A percentile compares a stretch with the other conserved stretches of the same genome.
Evolutionary conservation across 2,888 invertebrate species (phyloP).

Genomic region (Chymomyza fuscimana): DNA sequence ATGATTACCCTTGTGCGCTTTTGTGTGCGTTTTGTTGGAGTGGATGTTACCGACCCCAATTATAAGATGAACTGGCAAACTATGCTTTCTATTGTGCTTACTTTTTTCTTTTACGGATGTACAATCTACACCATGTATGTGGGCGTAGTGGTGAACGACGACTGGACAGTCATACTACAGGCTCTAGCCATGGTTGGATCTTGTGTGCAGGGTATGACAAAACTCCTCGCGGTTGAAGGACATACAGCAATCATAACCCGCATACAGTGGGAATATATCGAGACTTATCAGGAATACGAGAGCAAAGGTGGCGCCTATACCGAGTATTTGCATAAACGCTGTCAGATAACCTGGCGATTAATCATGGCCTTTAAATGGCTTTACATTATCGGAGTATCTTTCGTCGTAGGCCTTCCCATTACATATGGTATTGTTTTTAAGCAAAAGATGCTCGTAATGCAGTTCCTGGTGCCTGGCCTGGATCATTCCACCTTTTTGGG

Average conservation of each 20-base stretch:
- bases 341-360: constrained; percentile 34
- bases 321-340: constrained; percentile 38
- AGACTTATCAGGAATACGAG: constrained; percentile 57
- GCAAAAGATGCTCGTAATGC: constrained; percentile 52
- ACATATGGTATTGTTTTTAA: constrained; percentile 22
- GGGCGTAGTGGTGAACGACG: constrained; percentile 45
- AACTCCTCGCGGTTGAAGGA: constrained; percentile 21
- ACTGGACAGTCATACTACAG: constrained; percentile 57
- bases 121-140: constrained; percentile 62
- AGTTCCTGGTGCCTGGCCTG: constrained; percentile 60
- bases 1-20: constrained; percentile 38
- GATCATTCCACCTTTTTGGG: constrained; percentile 48
- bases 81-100: constrained; percentile 25
- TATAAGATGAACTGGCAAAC: constrained; percentile 50
- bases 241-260: constrained; percentile 1
- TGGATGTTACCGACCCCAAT: constrained; percentile 45
- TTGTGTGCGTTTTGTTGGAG: constrained; percentile 48
- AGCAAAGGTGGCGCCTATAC: constrained; percentile 36
- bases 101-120: constrained; percentile 41
- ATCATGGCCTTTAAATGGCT: constrained; percentile 33
- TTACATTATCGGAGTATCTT: constrained; percentile 2
- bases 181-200: constrained; percentile 50
- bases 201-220: constrained; percentile 47
- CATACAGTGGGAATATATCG: constrained; percentile 25
- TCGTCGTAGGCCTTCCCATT: constrained; percentile 44